These are phyloP conservation scores for Harpegnathos saltator DNA, from an alignment of 1,140 invertebrate genomes.

Conservation along the genomic window DNA sequence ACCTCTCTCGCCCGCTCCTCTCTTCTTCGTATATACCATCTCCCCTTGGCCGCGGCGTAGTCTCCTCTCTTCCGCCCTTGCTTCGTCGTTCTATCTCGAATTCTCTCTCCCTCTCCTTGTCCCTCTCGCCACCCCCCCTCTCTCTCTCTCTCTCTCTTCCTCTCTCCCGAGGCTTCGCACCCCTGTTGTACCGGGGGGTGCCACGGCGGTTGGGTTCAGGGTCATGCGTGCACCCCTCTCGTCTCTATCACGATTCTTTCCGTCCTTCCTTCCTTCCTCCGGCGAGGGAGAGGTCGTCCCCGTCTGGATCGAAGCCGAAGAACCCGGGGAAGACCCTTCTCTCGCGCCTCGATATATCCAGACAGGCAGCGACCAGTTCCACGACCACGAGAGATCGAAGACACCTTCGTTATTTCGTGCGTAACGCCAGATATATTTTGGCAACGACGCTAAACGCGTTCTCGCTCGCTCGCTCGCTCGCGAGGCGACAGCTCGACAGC, in stretches of 20 bases:
- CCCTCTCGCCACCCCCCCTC: conserved; percentile 43
- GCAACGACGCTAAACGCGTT: too few relatives aligned
- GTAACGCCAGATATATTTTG: background rate
- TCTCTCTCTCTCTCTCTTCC: conserved; percentile 58
- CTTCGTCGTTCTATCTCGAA: conserved; percentile 54
- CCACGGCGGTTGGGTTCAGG: conserved; percentile 82
- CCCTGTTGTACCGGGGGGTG: conserved; percentile 80
- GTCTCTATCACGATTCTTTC: conserved; percentile 60
- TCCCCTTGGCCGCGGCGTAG: conserved; percentile 49
- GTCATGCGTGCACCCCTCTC: conserved; percentile 82
- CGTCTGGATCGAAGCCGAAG: conserved; percentile 73
- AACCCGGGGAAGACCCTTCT: conserved; percentile 69
- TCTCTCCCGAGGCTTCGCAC: conserved; percentile 75
- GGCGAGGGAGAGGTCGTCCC: conserved; percentile 52
- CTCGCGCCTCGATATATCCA: conserved; percentile 63
- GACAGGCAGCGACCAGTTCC: conserved; percentile 70
- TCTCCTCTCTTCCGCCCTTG: conserved; percentile 56
- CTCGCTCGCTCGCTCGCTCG: too few relatives aligned
- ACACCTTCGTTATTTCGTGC: conserved; percentile 59
- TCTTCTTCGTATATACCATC: conserved; percentile 66
- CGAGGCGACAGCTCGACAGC: too few relatives aligned
- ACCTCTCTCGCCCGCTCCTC: conserved; percentile 60
- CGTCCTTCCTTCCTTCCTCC: conserved; percentile 59
- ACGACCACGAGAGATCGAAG: conserved; percentile 68
- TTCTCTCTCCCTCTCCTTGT: conserved; percentile 52